Percentiles rank a stretch among this genome's conserved stretches.
Evolutionary conservation across 2,113 vertebrate genomes (phyloP).

Genomic region (Lonchura striata): DNA sequence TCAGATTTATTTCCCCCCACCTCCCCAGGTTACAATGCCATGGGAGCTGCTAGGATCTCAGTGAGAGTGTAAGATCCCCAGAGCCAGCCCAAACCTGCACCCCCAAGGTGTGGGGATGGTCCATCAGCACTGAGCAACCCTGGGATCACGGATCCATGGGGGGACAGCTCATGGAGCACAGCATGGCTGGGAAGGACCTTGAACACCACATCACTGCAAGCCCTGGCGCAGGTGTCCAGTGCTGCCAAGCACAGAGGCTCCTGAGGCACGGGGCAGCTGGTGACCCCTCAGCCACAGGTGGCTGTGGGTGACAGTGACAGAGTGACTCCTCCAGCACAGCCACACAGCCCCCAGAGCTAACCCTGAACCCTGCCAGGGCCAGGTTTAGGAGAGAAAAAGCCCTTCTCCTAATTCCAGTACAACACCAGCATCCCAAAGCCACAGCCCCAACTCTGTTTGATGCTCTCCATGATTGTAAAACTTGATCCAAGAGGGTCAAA

Average conservation of each 20-base stretch:
- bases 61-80: neutral
- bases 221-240: accelerated
- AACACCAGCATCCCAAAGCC: neutral
- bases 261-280: neutral
- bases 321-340: neutral
- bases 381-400: neutral
- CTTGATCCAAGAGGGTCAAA: neutral
- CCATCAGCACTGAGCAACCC: neutral
- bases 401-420: neutral
- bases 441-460: neutral
- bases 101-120: neutral
- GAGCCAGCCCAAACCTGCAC: neutral
- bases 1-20: neutral
- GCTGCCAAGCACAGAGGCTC: accelerated
- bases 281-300: neutral
- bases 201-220: accelerated
- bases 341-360: neutral
- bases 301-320: accelerated
- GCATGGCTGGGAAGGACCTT: neutral
- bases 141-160: neutral
- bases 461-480: neutral
- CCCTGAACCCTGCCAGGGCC: neutral
- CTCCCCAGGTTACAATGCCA: accelerated
- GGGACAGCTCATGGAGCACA: neutral
- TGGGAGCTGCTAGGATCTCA: neutral